phyloP scores from a whole-genome alignment of 2,113 vertebrate genomes.

The Cavia aperea region DNA sequence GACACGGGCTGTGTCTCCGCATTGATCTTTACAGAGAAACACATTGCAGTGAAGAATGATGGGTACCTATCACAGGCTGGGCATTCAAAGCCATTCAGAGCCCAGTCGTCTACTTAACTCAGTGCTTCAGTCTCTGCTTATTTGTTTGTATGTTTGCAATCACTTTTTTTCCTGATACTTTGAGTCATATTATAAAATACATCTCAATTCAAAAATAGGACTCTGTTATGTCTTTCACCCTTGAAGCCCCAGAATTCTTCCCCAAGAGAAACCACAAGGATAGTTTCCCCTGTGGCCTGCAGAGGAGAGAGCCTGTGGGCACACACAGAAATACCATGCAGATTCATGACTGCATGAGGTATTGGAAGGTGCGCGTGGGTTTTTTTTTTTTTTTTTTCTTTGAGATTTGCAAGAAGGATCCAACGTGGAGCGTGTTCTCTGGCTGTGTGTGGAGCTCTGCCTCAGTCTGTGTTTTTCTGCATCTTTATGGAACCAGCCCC shows the following conservation, averaged over 20 bases:
- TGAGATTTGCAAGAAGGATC: not conserved
- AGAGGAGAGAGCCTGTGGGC: not conserved
- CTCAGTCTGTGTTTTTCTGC: not conserved
- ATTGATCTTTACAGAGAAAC: not conserved
- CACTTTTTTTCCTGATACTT: not conserved
- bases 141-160: not conserved
- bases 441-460: not conserved
- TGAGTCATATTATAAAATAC: not conserved
- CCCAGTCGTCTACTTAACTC: rapidly evolving
- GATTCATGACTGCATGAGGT: not conserved
- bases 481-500: not conserved
- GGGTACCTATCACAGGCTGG: not conserved
- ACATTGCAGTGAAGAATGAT: not conserved
- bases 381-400: not conserved
- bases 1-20: rapidly evolving
- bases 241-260: too few species aligned
- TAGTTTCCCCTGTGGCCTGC: not conserved
- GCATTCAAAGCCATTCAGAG: rapidly evolving
- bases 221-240: not conserved
- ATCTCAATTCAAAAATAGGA: not conserved
- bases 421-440: not conserved
- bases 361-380: not conserved
- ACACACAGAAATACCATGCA: not conserved
- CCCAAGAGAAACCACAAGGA: not conserved
- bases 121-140: not conserved